These are phyloP conservation scores for Limosa lapponica DNA, from an alignment of 2,797 vertebrate species.

Conservation along the genomic window DNA sequence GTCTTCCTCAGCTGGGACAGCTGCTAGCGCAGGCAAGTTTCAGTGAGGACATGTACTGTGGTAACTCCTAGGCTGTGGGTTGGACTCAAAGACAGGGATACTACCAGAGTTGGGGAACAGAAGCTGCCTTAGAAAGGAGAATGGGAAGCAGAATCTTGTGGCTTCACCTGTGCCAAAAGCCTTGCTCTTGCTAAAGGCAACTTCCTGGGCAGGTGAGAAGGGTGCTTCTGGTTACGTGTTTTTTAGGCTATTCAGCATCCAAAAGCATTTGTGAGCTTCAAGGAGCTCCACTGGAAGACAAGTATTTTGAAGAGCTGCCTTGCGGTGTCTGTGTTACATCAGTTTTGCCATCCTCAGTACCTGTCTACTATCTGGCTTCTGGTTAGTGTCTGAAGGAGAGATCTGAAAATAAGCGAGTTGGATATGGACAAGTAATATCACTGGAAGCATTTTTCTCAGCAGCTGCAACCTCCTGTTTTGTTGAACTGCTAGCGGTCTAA, in stretches of 20 bases:
- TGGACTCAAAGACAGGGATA: neutral
- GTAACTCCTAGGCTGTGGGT: neutral
- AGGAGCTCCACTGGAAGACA: neutral
- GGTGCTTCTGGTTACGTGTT: neutral
- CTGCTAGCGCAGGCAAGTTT: neutral
- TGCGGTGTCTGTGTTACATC: neutral
- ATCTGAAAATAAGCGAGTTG: neutral
- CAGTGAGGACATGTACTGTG: neutral
- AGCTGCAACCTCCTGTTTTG: conserved; percentile 65
- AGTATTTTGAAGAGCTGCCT: neutral
- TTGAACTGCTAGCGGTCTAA: conserved; percentile 5
- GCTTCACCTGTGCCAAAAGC: neutral
- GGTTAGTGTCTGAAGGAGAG: conserved; percentile 3
- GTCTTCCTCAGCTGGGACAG: neutral
- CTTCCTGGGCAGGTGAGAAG: neutral
- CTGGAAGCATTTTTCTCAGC: conserved; percentile 37
- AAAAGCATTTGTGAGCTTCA: neutral
- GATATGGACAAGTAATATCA: conserved; percentile 8
- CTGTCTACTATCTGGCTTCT: conserved; percentile 2
- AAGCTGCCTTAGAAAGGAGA: neutral
- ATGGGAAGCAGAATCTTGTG: neutral
- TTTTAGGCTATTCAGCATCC: neutral
- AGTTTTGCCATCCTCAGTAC: neutral
- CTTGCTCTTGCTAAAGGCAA: neutral
- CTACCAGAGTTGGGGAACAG: neutral